phyloP scores from a whole-genome alignment of 1,140 invertebrate genomes.

The Dysdera silvatica region DNA sequence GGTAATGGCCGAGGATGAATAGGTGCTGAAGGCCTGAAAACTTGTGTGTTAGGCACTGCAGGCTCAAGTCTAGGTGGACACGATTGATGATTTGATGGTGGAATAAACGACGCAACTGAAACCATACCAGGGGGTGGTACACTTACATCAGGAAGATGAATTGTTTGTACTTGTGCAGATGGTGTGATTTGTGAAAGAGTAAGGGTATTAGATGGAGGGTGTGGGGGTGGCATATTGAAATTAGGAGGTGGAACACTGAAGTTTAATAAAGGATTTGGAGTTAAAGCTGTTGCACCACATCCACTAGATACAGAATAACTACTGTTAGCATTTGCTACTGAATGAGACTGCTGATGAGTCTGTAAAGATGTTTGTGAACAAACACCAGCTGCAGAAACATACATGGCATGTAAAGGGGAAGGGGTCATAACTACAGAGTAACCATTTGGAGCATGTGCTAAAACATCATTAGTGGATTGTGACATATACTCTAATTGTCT shows the following conservation, averaged over 20 bases:
- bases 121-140: constrained; percentile 32
- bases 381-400: constrained; percentile 17
- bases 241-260: constrained; percentile 29
- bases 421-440: constrained; percentile 31
- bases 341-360: constrained; percentile 4
- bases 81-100: constrained; percentile 22
- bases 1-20: constrained; percentile 20
- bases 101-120: constrained; percentile 19
- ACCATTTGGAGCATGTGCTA: constrained; percentile 27
- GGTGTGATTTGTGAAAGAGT: constrained; percentile 9
- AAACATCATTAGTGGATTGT: constrained; percentile 24
- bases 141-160: constrained; percentile 30
- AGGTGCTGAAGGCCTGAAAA: constrained; percentile 11
- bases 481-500: constrained; percentile 18
- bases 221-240: constrained; percentile 30
- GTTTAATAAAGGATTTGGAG: constrained; percentile 25
- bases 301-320: constrained; percentile 20
- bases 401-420: constrained; percentile 24
- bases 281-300: constrained; percentile 9
- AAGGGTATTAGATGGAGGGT: constrained; percentile 14
- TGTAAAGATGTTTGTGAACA: constrained; percentile 7
- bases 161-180: constrained; percentile 14
- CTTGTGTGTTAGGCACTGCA: constrained; percentile 21
- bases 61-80: constrained; percentile 24
- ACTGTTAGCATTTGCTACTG: neutral